Evolutionary conservation across 1,140 invertebrate genomes (phyloP), one percentile per base, ranked within the genome.

Genomic region (Orius laevigatus): DNA sequence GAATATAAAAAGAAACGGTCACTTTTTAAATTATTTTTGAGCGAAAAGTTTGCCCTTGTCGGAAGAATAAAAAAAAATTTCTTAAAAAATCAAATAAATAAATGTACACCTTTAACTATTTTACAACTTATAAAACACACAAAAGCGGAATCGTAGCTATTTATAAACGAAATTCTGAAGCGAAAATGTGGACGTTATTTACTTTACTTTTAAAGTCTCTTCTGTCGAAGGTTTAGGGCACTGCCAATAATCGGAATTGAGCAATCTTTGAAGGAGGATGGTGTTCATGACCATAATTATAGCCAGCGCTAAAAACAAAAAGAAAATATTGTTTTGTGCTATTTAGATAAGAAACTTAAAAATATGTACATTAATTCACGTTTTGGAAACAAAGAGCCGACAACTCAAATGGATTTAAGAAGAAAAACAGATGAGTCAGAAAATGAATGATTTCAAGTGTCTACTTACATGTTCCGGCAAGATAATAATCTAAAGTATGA

Each of bases 241-340:
- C 38, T 56, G 53, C 18, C 47, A 39, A 40, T 53, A 56, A 20
- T 56, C 55, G 20, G 55, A 51, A 18, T 54, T 56, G 3, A 57
- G 48, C 3, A 57, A 45, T 11, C 56, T 49, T 18, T 55, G 49
- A 10, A 57, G 49, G 5, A 57, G 48, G 0, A 51, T 36, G 2
- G 54, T 54, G 41, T 57, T 57, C 56, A 57, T 53, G 12, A 47
- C 48, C 56, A 57, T 57, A 2, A 57, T 56, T 2, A 57, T 43
- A 5, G 51, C 39, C 4, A 56, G 46, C 49, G 52, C 56, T 57
- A 47, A n/a, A 52, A 54, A 39, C 42, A 34, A 34, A 50, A 47
- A 15, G 43, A 47, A n/a, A 18, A 51, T 11, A 34, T 15, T 15
- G 18, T 48, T 25, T 25, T 25, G n/a, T n/a, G n/a, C n/a, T 43